A percentile compares a stretch with the other conserved stretches of the same genome.
These are phyloP conservation scores for Thinocorus orbignyianus DNA, from an alignment of 2,113 vertebrate species.

Conservation along the genomic window DNA sequence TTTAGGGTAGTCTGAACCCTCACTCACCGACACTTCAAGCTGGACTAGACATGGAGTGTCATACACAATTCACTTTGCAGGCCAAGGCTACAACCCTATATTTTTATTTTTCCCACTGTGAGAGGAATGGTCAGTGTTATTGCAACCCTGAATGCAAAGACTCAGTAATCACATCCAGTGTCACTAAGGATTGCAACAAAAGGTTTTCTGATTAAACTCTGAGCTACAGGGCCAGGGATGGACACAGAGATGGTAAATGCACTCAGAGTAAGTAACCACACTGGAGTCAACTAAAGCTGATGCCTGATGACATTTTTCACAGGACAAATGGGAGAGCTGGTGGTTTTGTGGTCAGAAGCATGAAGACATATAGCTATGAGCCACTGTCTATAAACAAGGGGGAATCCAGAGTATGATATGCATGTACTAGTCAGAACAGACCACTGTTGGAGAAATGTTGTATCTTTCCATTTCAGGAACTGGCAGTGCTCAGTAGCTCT, in stretches of 20 bases:
- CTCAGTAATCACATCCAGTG: not conserved
- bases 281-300: not conserved
- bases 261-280: not conserved
- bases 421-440: not conserved
- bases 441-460: not conserved
- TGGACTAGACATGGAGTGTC: not conserved
- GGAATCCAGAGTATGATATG: not conserved
- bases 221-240: not conserved
- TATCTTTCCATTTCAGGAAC: not conserved
- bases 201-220: not conserved
- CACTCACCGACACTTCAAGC: rapidly evolving
- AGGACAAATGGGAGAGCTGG: not conserved
- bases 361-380: not conserved
- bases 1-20: not conserved
- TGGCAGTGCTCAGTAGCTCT: not conserved
- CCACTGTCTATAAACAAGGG: not conserved
- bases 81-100: not conserved
- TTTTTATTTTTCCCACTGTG: not conserved
- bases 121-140: not conserved
- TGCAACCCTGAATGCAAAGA: not conserved
- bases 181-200: not conserved
- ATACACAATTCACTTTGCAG: not conserved
- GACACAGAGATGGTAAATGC: not conserved
- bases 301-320: not conserved
- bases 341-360: not conserved